Evolutionary conservation across 2,113 vertebrate genomes (phyloP), one percentile per base, ranked within the genome.

Genomic region (Calyptomena viridis): DNA sequence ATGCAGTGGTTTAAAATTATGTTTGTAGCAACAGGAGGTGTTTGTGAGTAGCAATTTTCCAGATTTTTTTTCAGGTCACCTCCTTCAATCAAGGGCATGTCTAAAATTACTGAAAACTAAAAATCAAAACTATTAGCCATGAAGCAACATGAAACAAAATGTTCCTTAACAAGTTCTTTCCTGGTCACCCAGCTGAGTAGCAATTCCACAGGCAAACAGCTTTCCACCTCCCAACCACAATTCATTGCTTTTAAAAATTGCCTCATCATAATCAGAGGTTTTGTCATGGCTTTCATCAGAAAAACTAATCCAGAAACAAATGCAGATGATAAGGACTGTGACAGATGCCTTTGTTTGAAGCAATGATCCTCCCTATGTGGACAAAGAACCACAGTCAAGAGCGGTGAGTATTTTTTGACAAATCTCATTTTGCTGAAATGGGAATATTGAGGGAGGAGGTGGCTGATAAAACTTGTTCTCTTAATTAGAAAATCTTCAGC

Each of bases 111-210:
- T 72, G 47, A 76, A 84, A 89, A 87, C 85, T 96, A 74, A 53
- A 97, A 97, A 96, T 95, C 84, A 96, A 97, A 86, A 84, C 69
- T 71, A 82, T 74, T 84, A 96, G 67, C 69, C 21, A 33, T 31
- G 64, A 92, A 89, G 75, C 68, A 96, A 92, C 64, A 85, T 39
- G 81, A 96, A 96, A 58, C 68, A 80, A 78, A 94, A 56, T 55
- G 66, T 83, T 77, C 44, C 60, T 60, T 52, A 87, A 79, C 62
- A 94, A 62, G 89, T 82, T 82, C 55, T 62, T 75, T 87, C 87
- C 87, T 64, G 49, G 64, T 82, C 56, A 87, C 10, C 12, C 66
- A 74, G 47, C 21, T 73, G 62, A 84, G 44, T 9, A 86, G 37
- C 91, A 87, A 84, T 68, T 87, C 56, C 30, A 81, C 52, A 71